Evolutionary conservation across 2,113 vertebrate genomes (phyloP), one percentile per base, ranked within the genome.

Genomic region (Menura novaehollandiae): DNA sequence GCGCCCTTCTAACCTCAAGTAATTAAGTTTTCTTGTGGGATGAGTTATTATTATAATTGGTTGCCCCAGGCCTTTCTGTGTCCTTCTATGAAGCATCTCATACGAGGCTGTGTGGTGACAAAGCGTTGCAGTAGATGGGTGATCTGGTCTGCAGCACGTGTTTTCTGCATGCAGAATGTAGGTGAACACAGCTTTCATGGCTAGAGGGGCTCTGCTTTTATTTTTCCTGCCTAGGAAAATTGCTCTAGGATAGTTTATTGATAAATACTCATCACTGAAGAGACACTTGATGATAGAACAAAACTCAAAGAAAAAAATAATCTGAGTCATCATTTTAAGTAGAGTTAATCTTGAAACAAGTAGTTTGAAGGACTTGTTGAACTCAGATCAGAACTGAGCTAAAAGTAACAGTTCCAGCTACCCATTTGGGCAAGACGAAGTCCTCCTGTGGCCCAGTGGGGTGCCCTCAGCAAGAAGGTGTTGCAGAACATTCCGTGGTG

Each of bases 11-110:
- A 84, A 92, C 88, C 92, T 91, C 88, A 71, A 78, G 53, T 97
- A 94, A 92, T 91, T 91, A 92, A 55, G n/a, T 91, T 96, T 95
- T 87, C 79, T 88, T 94, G 90, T 92, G 76, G 88, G 76, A 63
- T 10, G 1, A 93, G 85, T 69, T 91, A 51, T 79, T 76, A 71
- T 55, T 83, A 53, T 94, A 95, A 95, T 87, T 60, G 41, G 53
- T 83, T 43, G 80, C 93, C 81, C 26, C 37, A 43, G 88, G 96
- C 49, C 81, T 89, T 94, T 93, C 51, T 91, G 7, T 4, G 1
- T 62, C 63, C 46, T 86, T 67, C 64, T 80, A 5, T 74, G 67
- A 81, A 95, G 68, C 39, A 41, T 80, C 71, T 89, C 15, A 2
- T 69, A 22, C 0, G 5, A 80, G 63, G 81, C 59, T 71, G 22